Percentiles rank a stretch among this genome's conserved stretches.
Evolutionary conservation across 2,797 vertebrate species (phyloP).

Genomic region (Danio aesculapii): DNA sequence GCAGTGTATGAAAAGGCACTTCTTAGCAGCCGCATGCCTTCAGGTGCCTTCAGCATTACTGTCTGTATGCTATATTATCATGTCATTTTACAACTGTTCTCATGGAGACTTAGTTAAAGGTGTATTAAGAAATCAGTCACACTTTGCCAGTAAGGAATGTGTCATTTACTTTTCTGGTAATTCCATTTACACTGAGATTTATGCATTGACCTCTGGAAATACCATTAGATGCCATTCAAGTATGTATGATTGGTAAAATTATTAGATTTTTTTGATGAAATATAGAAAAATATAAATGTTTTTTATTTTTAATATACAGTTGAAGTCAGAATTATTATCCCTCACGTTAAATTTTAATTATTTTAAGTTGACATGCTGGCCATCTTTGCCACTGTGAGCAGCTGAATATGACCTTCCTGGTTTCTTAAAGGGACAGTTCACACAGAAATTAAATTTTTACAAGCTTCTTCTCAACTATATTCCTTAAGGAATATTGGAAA

Average conservation of each 20-base stretch:
- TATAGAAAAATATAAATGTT: too few relatives aligned
- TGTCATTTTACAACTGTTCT: slow-evolving; percentile 39
- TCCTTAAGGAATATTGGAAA: too few relatives aligned
- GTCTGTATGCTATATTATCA: neutral
- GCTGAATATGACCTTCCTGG: too few relatives aligned
- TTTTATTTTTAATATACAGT: too few relatives aligned
- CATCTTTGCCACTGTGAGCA: too few relatives aligned
- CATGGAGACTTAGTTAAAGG: neutral
- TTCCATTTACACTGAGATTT: slow-evolving; percentile 11
- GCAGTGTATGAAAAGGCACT: slow-evolving; percentile 7
- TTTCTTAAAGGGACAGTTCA: too few relatives aligned
- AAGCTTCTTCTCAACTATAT: too few relatives aligned
- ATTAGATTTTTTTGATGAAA: neutral
- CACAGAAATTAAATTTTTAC: too few relatives aligned
- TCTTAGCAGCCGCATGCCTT: neutral
- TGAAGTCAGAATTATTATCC: too few relatives aligned
- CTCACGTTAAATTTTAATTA: too few relatives aligned
- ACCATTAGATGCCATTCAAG: too few relatives aligned
- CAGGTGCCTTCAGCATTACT: slow-evolving; percentile 12
- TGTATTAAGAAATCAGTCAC: neutral
- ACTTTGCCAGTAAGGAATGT: slow-evolving; percentile 1
- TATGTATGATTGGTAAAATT: neutral
- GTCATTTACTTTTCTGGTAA: neutral
- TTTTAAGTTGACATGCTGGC: too few relatives aligned
- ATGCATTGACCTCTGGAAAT: neutral